These are phyloP conservation scores for Delichon dasypus DNA, from an alignment of 2,797 vertebrate genomes.

Conservation along the genomic window DNA sequence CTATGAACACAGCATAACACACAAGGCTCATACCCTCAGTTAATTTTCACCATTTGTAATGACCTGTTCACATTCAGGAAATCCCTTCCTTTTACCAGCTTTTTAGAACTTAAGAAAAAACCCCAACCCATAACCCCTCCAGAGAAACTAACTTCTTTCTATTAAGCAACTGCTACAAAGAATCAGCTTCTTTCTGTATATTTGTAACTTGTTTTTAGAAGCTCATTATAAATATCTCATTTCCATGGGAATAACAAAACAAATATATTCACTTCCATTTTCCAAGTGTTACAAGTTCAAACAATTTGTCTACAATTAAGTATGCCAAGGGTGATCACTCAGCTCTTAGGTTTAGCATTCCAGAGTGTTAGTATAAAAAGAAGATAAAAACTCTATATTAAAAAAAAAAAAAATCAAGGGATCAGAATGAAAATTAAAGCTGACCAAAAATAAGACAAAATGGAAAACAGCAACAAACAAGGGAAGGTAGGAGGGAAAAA, in stretches of 20 bases:
- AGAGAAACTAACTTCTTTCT: not conserved
- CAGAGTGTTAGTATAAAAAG: not conserved
- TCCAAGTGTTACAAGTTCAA: constrained; percentile 48
- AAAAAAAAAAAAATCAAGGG: not conserved
- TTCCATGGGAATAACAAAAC: constrained; percentile 35
- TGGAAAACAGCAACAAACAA: not conserved
- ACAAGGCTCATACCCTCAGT: not conserved
- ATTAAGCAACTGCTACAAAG: not conserved
- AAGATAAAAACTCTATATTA: not conserved
- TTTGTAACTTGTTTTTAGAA: constrained; percentile 13
- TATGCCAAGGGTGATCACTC: not conserved
- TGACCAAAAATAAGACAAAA: not conserved
- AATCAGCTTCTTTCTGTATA: not conserved
- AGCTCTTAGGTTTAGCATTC: not conserved
- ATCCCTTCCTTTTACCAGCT: not conserved
- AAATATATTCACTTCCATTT: constrained; percentile 32
- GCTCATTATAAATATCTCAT: not conserved
- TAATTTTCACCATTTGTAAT: not conserved
- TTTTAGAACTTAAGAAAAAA: not conserved
- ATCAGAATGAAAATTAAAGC: not conserved
- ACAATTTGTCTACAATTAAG: not conserved
- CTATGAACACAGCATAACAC: not conserved
- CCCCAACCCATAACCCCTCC: fast-evolving
- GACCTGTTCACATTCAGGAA: not conserved
- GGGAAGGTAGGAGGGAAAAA: not conserved